Percentiles rank a stretch among this genome's conserved stretches.
phyloP scores from a whole-genome alignment of 1,140 invertebrate species.

The Harlomillsia oculata region DNA sequence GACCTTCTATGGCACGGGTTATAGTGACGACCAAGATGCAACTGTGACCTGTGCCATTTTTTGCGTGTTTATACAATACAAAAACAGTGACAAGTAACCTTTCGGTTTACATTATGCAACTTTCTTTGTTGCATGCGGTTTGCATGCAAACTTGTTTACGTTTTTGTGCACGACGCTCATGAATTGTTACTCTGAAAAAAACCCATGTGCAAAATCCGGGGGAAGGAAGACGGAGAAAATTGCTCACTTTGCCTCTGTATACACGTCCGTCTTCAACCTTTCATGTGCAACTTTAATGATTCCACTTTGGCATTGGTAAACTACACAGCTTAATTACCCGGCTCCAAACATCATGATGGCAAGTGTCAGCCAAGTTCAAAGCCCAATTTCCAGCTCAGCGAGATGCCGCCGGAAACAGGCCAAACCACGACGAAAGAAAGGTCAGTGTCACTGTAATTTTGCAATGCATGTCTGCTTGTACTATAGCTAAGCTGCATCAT shows the following conservation, averaged over 20 bases:
- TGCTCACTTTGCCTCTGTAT: neutral
- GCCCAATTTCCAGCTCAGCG: constrained; percentile 15
- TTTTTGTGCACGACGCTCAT: neutral
- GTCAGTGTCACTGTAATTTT: constrained; percentile 15
- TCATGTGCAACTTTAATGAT: too few species aligned
- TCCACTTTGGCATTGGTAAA: too few species aligned
- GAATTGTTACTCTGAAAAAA: neutral
- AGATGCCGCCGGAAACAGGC: constrained; percentile 29
- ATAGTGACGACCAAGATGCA: neutral
- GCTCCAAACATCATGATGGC: constrained; percentile 10
- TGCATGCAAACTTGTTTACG: too few species aligned
- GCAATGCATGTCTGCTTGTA: neutral
- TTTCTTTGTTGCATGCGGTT: neutral
- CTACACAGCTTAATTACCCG: too few species aligned
- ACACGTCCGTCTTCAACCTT: too few species aligned
- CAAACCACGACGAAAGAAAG: constrained; percentile 26
- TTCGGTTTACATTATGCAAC: neutral
- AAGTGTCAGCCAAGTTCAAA: constrained; percentile 13
- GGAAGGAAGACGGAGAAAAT: neutral
- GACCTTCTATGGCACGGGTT: neutral
- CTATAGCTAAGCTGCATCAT: too few species aligned
- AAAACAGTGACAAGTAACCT: neutral
- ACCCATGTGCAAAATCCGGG: neutral
- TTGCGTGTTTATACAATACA: neutral
- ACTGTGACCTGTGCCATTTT: neutral